phyloP scores from a whole-genome alignment of 2,113 vertebrate species.

The Platysternon megacephalum region DNA sequence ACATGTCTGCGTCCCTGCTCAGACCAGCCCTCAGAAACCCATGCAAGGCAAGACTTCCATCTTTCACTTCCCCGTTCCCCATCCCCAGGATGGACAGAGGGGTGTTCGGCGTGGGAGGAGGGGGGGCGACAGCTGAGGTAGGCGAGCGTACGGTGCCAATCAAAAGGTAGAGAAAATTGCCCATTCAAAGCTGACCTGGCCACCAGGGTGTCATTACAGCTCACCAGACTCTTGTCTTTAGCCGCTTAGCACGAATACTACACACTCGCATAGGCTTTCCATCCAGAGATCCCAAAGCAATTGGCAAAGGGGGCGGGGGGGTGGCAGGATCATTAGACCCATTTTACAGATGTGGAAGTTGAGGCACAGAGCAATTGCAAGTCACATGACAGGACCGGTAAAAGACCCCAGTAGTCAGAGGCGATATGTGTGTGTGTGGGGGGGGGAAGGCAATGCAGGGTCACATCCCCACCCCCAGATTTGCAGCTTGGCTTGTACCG shows the following conservation, averaged over 20 bases:
- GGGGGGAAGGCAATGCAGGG: no score
- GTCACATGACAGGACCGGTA: background rate
- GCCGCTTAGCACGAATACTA: background rate
- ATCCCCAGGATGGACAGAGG: accelerated
- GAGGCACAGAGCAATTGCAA: accelerated
- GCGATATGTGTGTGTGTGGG: no score
- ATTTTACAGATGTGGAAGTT: background rate
- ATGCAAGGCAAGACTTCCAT: background rate
- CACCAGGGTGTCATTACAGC: background rate
- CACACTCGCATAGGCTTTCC: accelerated
- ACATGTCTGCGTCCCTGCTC: background rate
- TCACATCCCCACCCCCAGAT: no score
- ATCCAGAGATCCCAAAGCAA: background rate
- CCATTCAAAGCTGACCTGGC: accelerated
- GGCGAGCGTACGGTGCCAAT: background rate
- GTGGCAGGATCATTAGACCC: background rate
- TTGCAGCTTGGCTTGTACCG: no score
- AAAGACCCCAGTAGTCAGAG: background rate
- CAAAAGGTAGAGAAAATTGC: background rate
- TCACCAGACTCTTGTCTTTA: accelerated
- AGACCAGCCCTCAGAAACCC: background rate
- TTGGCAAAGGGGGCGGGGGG: background rate
- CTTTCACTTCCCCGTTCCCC: background rate
- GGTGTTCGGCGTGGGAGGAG: accelerated
- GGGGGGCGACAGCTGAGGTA: background rate